Evolutionary conservation across 2,113 vertebrate species (phyloP).

Genomic region (Oostethus manadensis): DNA sequence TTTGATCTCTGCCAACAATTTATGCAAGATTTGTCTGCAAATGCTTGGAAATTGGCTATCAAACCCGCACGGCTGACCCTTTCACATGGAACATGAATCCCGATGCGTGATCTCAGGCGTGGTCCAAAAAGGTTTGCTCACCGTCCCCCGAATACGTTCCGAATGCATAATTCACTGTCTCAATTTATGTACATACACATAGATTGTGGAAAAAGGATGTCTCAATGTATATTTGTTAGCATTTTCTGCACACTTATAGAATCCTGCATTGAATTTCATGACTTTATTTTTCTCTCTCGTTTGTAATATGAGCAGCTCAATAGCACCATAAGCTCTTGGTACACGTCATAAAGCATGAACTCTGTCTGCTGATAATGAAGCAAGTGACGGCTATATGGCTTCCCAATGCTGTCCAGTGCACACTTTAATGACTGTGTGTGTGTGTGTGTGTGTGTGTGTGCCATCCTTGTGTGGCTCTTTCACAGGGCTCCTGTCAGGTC

Average conservation of each 20-base stretch:
- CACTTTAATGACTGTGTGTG: slow-evolving; percentile 72
- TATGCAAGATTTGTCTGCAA: neutral
- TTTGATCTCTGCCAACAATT: slow-evolving; percentile 5
- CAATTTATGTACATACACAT: slow-evolving; percentile 3
- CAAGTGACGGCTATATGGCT: slow-evolving; percentile 74
- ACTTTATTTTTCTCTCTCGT: slow-evolving; percentile 1
- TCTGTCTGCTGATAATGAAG: slow-evolving; percentile 83
- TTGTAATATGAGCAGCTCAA: slow-evolving; percentile 24
- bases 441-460: slow-evolving; percentile 53
- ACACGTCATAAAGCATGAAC: slow-evolving; percentile 74
- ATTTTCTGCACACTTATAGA: neutral
- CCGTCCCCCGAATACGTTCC: slow-evolving; percentile 30
- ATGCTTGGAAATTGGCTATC: slow-evolving; percentile 29
- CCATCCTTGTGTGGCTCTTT: slow-evolving; percentile 77
- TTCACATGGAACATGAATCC: slow-evolving; percentile 36
- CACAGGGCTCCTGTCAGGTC: slow-evolving; percentile 83
- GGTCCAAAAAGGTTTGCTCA: slow-evolving; percentile 38
- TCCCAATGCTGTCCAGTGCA: slow-evolving; percentile 80
- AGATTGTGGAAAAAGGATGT: slow-evolving; percentile 23
- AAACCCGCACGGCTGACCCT: slow-evolving; percentile 36
- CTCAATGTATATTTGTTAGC: neutral
- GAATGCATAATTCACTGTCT: slow-evolving; percentile 42
- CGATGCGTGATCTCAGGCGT: slow-evolving; percentile 18
- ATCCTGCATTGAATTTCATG: neutral
- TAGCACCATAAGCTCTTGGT: slow-evolving; percentile 71